These are phyloP conservation scores for Cosmia pyralina DNA, from an alignment of 2,888 invertebrate species.

Conservation along the genomic window DNA sequence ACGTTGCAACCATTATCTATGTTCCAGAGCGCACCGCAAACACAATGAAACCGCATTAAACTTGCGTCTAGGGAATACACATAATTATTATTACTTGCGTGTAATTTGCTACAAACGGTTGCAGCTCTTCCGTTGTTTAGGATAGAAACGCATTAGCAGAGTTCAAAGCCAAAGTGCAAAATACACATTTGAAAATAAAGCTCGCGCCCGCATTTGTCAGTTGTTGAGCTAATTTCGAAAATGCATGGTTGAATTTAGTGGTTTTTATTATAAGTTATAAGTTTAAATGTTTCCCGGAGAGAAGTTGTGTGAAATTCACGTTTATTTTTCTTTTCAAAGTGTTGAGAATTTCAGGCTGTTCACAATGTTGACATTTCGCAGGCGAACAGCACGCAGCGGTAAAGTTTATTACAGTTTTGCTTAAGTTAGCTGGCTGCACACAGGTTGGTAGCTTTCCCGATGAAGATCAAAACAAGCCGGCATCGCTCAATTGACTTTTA, in stretches of 20 bases:
- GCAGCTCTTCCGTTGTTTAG: conserved; percentile 34
- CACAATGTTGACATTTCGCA: conserved; percentile 41
- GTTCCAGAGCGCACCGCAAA: conserved; percentile 60
- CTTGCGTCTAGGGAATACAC: conserved; percentile 56
- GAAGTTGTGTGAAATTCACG: not conserved
- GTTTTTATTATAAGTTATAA: not conserved
- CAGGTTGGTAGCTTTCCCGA: conserved; percentile 11
- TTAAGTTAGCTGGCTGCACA: conserved; percentile 50
- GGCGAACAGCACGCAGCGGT: conserved; percentile 11
- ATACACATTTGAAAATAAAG: conserved; percentile 34
- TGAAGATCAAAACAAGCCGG: conserved; percentile 51
- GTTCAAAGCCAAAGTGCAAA: conserved; percentile 36
- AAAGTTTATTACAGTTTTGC: conserved; percentile 56
- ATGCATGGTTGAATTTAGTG: conserved; percentile 16
- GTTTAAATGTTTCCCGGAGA: conserved; percentile 19
- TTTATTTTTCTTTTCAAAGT: conserved; percentile 41
- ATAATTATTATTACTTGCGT: conserved; percentile 48
- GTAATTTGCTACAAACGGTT: conserved; percentile 46
- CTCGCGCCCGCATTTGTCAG: conserved; percentile 21
- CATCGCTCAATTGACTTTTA: conserved; percentile 53
- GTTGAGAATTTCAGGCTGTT: conserved; percentile 30
- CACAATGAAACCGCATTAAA: conserved; percentile 66
- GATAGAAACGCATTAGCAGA: conserved; percentile 37
- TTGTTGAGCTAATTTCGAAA: conserved; percentile 43
- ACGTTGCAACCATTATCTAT: conserved; percentile 68